Percentiles rank a stretch among this genome's conserved stretches.
These are phyloP conservation scores for Lepus americanus DNA, from an alignment of 2,113 vertebrate genomes.

Conservation along the genomic window DNA sequence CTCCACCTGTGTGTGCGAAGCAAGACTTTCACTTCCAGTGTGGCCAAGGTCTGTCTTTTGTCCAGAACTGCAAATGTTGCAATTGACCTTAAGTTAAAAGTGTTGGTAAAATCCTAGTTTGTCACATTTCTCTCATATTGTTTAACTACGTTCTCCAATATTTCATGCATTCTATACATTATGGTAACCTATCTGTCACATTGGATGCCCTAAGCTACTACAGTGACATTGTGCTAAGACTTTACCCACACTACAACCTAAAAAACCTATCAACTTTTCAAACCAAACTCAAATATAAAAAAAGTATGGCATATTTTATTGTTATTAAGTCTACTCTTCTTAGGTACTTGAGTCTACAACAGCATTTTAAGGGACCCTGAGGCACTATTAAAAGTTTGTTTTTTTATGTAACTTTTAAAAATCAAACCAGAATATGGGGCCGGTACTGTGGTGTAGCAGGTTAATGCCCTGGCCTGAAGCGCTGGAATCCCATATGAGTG, in stretches of 20 bases:
- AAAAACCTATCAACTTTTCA: background rate
- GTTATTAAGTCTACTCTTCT: background rate
- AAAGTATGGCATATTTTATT: background rate
- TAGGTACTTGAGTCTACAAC: background rate
- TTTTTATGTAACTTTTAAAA: too few species aligned
- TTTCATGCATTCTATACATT: background rate
- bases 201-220: background rate
- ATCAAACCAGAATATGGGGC: too few species aligned
- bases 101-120: background rate
- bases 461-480: too few species aligned
- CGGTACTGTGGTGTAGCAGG: too few species aligned
- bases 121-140: background rate
- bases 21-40: constrained; percentile 87
- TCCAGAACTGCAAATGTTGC: constrained; percentile 89
- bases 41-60: constrained; percentile 88
- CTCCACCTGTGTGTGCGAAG: constrained; percentile 88
- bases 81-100: constrained; percentile 83
- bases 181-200: background rate
- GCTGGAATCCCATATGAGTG: too few species aligned
- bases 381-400: background rate
- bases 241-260: background rate
- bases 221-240: background rate
- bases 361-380: background rate
- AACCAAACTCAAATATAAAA: background rate
- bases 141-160: background rate